Evolutionary conservation across 2,888 invertebrate genomes (phyloP).

Genomic region (Osmoderma eremita): DNA sequence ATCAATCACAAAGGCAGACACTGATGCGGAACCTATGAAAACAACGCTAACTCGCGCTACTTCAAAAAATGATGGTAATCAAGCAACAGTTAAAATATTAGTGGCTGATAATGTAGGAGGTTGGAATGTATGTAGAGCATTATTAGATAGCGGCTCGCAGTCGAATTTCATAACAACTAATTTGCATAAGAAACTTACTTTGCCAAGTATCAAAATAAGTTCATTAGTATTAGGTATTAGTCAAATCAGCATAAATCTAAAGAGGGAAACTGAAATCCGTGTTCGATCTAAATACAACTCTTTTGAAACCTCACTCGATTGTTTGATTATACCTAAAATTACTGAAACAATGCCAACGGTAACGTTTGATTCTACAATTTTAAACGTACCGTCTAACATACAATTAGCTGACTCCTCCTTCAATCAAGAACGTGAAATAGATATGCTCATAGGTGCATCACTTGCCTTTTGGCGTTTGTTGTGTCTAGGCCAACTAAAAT

Average conservation of each 20-base stretch:
- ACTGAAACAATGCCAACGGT: constrained; percentile 2
- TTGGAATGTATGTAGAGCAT: neutral
- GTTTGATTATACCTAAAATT: constrained; percentile 4
- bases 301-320: neutral
- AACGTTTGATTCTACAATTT: neutral
- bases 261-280: neutral
- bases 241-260: neutral
- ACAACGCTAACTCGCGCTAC: neutral
- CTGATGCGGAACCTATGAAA: neutral
- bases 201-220: neutral
- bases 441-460: constrained; percentile 13
- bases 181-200: neutral
- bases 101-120: too few relatives aligned
- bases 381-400: neutral
- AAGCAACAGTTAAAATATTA: neutral
- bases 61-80: neutral
- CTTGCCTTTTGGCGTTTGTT: neutral
- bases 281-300: neutral
- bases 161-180: constrained; percentile 16
- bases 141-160: neutral
- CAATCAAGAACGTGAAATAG: constrained; percentile 1
- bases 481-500: neutral
- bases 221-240: neutral
- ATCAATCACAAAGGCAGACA: neutral
- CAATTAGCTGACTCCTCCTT: constrained; percentile 13